A percentile compares a stretch with the other conserved stretches of the same genome.
phyloP scores from a whole-genome alignment of 2,888 invertebrate genomes.

The Phlogophora meticulosa region DNA sequence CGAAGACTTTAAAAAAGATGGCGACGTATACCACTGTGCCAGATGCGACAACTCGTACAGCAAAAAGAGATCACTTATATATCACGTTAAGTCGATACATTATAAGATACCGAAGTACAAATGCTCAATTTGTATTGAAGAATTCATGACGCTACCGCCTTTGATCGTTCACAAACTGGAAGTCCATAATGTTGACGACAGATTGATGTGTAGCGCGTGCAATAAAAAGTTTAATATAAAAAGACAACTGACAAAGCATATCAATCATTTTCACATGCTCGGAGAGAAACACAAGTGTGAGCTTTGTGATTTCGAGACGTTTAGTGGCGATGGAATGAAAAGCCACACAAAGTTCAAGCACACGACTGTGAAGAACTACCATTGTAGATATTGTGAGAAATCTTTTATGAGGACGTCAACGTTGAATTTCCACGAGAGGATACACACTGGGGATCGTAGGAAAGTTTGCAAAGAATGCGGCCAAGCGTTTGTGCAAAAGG shows the following conservation, averaged over 20 bases:
- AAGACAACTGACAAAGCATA: conserved; percentile 77
- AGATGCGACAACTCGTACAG: conserved; percentile 76
- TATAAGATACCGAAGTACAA: conserved; percentile 73
- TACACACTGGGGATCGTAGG: conserved; percentile 84
- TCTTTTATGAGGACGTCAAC: conserved; percentile 83
- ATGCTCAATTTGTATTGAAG: conserved; percentile 73
- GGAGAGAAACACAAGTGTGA: conserved; percentile 77
- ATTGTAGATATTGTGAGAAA: conserved; percentile 86
- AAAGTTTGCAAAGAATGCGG: conserved; percentile 82
- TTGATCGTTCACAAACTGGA: conserved; percentile 78
- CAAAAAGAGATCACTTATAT: conserved; percentile 68
- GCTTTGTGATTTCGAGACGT: conserved; percentile 82
- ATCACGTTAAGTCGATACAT: conserved; percentile 77
- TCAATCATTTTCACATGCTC: conserved; percentile 82
- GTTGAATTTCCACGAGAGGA: conserved; percentile 79
- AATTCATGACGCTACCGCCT: conserved; percentile 75
- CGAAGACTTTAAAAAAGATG: conserved; percentile 74
- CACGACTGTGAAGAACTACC: conserved; percentile 79
- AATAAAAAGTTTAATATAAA: conserved; percentile 77
- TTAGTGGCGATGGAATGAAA: conserved; percentile 76
- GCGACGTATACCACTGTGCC: conserved; percentile 69
- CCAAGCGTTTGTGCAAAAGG: conserved; percentile 87
- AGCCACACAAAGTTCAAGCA: conserved; percentile 82
- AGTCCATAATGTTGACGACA: conserved; percentile 79
- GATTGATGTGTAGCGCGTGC: conserved; percentile 82